phyloP scores from a whole-genome alignment of 2,888 invertebrate genomes.

The Abrostola triplasia region DNA sequence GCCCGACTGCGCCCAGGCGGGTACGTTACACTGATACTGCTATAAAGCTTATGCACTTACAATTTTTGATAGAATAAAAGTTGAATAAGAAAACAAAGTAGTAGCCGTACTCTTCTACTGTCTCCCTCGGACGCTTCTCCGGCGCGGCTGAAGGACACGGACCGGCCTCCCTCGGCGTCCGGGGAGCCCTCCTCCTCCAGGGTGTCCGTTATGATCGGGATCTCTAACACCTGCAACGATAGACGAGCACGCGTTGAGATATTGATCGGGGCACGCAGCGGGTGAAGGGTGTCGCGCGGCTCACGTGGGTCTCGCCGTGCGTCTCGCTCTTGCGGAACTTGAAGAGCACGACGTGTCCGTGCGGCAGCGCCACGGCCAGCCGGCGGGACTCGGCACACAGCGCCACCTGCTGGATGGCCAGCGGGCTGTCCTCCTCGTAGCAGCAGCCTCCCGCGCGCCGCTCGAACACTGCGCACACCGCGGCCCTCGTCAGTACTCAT shows the following conservation, averaged over 20 bases:
- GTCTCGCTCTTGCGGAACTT: slow-evolving; percentile 98
- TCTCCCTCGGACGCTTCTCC: slow-evolving; percentile 70
- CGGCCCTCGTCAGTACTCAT: too few species aligned
- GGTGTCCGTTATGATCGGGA: slow-evolving; percentile 91
- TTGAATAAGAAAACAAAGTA: neutral
- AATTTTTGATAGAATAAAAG: neutral
- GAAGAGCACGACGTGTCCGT: slow-evolving; percentile 98
- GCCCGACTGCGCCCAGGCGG: slow-evolving; percentile 69
- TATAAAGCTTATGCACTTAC: neutral
- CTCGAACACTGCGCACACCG: slow-evolving; percentile 74
- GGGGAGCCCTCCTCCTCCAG: slow-evolving; percentile 95
- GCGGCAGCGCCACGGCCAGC: slow-evolving; percentile 96
- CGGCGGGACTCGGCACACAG: slow-evolving; percentile 96
- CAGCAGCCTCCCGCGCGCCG: slow-evolving; percentile 59
- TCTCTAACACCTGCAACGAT: slow-evolving; percentile 92
- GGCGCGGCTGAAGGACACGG: slow-evolving; percentile 77
- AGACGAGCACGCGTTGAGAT: neutral
- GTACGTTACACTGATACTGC: neutral
- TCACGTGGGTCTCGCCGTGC: slow-evolving; percentile 93
- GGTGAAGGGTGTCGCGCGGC: neutral
- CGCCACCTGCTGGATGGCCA: slow-evolving; percentile 96
- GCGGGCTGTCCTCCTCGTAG: slow-evolving; percentile 93
- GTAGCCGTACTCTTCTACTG: slow-evolving; percentile 67
- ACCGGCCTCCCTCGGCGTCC: slow-evolving; percentile 91
- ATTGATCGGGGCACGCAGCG: neutral